Evolutionary conservation across 2,797 vertebrate genomes (phyloP).

Genomic region (Rhinogobio ventralis): DNA sequence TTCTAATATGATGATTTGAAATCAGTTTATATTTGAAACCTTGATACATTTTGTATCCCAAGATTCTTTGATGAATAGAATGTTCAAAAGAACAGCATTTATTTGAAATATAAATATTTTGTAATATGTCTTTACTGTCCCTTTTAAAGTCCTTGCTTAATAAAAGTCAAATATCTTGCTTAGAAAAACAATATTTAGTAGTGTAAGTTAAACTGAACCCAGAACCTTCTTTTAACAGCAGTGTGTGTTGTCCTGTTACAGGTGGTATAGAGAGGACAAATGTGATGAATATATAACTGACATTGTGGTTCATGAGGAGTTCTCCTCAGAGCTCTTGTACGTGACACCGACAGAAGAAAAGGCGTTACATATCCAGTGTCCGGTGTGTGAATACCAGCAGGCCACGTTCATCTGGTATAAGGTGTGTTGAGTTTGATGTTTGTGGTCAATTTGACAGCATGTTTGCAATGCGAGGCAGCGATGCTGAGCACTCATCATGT

Average conservation of each 20-base stretch:
- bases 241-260: neutral
- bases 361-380: neutral
- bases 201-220: no score
- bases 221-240: no score
- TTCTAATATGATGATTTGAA: no score
- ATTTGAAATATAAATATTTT: no score
- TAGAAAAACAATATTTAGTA: no score
- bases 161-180: no score
- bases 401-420: constrained; percentile 69
- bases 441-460: neutral
- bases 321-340: constrained; percentile 20
- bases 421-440: constrained; percentile 59
- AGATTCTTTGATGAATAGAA: no score
- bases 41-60: no score
- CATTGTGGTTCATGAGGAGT: constrained; percentile 42
- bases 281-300: constrained; percentile 34
- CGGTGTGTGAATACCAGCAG: rapidly evolving
- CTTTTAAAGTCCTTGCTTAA: neutral
- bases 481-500: neutral
- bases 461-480: neutral
- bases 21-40: no score
- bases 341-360: rapidly evolving
- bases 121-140: neutral
- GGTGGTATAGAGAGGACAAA: neutral
- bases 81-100: no score